A percentile compares a stretch with the other conserved stretches of the same genome.
phyloP scores from a whole-genome alignment of 2,113 vertebrate species.

The Stigmatopora argus region DNA sequence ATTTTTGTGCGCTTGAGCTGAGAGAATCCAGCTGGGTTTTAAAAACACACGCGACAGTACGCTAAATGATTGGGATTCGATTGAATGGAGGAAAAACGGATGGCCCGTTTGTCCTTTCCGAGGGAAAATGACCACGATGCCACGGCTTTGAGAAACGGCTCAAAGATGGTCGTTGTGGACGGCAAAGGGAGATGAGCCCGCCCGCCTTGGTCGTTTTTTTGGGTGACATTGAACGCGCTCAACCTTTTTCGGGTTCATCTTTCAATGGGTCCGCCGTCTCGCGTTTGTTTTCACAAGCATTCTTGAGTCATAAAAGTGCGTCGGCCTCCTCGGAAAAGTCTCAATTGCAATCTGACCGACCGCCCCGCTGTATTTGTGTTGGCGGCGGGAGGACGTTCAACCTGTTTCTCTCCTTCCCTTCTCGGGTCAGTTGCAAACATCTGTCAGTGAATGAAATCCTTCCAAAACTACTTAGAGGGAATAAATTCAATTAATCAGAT shows the following conservation, averaged over 20 bases:
- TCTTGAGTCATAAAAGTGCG: conserved; percentile 16
- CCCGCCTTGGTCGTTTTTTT: conserved; percentile 35
- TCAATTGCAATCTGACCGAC: conserved; percentile 13
- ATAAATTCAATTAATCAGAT: neutral
- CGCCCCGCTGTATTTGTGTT: conserved; percentile 15
- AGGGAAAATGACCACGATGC: neutral
- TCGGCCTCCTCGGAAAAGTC: conserved; percentile 36
- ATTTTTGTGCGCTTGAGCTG: neutral
- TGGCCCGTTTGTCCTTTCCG: neutral
- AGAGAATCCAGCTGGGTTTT: conserved; percentile 1
- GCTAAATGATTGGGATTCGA: conserved; percentile 1
- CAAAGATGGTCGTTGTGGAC: neutral
- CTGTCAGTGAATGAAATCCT: conserved; percentile 7
- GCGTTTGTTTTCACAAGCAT: conserved; percentile 37
- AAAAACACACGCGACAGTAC: conserved; percentile 3
- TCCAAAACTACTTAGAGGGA: neutral
- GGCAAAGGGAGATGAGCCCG: neutral
- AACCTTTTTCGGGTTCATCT: conserved; percentile 34
- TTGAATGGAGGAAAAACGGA: neutral
- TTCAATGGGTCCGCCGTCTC: conserved; percentile 30
- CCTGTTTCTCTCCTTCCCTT: conserved; percentile 15
- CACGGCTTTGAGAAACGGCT: neutral
- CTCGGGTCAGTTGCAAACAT: conserved; percentile 11
- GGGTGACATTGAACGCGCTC: conserved; percentile 43
- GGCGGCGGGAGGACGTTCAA: conserved; percentile 33